These are phyloP conservation scores for Callinectes sapidus DNA, from an alignment of 2,888 invertebrate genomes.

Conservation along the genomic window DNA sequence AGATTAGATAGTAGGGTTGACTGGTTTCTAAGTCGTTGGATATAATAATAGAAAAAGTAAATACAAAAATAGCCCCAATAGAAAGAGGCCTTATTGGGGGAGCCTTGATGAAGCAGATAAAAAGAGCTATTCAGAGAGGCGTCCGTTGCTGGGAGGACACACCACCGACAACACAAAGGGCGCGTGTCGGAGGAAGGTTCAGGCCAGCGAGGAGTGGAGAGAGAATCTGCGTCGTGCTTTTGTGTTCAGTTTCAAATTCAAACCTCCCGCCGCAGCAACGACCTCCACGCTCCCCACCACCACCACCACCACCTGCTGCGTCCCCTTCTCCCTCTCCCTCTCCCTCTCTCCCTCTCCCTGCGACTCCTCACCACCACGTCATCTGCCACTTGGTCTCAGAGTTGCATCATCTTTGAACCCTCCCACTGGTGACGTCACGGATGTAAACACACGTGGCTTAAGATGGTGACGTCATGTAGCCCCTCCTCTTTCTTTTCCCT, in stretches of 20 bases:
- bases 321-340: neutral
- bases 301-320: neutral
- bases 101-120: conserved; percentile 1
- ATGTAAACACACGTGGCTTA: conserved; percentile 11
- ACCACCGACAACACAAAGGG: neutral
- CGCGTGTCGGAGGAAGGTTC: neutral
- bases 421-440: conserved; percentile 12
- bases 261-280: conserved; percentile 10
- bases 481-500: neutral
- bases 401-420: neutral
- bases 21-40: neutral
- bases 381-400: neutral
- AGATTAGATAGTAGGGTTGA: neutral
- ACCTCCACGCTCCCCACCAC: neutral
- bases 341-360: neutral
- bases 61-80: neutral
- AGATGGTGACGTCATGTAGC: neutral
- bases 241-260: conserved; percentile 12
- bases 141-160: conserved; percentile 15
- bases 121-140: neutral
- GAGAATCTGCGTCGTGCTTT: conserved; percentile 10
- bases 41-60: neutral
- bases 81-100: neutral
- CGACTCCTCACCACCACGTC: neutral
- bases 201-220: neutral